A percentile compares a stretch with the other conserved stretches of the same genome.
These are phyloP conservation scores for Agonopterix arenella DNA, from an alignment of 2,888 invertebrate species.

Conservation along the genomic window DNA sequence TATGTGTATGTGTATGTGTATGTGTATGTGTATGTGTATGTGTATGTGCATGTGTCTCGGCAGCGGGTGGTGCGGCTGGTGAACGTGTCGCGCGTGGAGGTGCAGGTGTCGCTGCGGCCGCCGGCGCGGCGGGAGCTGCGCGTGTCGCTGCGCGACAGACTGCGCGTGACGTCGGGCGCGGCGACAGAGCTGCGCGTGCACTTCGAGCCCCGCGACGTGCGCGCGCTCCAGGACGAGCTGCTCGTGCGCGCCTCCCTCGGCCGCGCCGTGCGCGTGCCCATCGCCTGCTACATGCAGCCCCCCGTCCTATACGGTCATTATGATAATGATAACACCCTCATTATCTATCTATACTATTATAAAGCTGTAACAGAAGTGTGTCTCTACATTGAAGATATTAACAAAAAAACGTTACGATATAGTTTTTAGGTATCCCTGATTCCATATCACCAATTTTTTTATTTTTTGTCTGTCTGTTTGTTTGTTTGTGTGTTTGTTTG, in stretches of 20 bases:
- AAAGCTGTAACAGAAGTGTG: too few relatives aligned
- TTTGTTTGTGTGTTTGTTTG: too few relatives aligned
- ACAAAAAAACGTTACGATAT: too few relatives aligned
- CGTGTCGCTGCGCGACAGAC: constrained; percentile 32
- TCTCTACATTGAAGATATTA: too few relatives aligned
- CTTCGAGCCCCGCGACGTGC: constrained; percentile 40
- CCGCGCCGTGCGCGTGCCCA: constrained; percentile 16
- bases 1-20: too few relatives aligned
- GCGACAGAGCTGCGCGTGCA: constrained; percentile 34
- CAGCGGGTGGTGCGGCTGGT: constrained; percentile 12
- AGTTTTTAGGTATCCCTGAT: too few relatives aligned
- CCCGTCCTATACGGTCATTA: constrained; percentile 40
- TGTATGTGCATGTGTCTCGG: neutral
- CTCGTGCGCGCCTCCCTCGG: constrained; percentile 34
- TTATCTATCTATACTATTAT: too few relatives aligned
- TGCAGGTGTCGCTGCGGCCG: constrained; percentile 45
- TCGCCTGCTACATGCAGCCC: constrained; percentile 50
- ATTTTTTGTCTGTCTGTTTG: too few relatives aligned
- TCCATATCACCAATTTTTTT: too few relatives aligned
- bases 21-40: too few relatives aligned
- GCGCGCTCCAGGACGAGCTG: constrained; percentile 31
- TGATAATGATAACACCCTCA: too few relatives aligned
- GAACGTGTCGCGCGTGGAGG: constrained; percentile 44
- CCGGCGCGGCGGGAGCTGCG: constrained; percentile 36
- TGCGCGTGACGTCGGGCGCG: constrained; percentile 46